Conservation (phyloP, 2,888 invertebrate species). For the Eristalinus sepulchralis region DNA sequence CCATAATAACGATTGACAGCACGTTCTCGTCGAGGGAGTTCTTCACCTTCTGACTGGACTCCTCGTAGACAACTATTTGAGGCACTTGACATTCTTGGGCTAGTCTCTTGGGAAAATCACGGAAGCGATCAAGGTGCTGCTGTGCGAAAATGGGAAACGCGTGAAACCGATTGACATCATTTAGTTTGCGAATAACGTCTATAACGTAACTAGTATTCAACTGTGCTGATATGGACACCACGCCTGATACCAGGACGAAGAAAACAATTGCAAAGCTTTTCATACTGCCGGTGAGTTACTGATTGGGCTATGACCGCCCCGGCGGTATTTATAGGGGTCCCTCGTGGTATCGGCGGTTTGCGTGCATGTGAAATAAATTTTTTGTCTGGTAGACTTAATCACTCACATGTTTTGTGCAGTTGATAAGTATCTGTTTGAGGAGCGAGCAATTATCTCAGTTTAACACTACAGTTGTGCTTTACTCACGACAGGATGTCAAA, state of each 20-base stretch:
- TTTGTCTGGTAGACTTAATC: background rate
- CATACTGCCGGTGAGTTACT: slow-evolving; percentile 21
- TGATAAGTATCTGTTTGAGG: background rate
- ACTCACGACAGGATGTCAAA: background rate
- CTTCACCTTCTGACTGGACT: slow-evolving; percentile 5
- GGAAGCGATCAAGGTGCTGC: background rate
- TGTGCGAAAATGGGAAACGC: slow-evolving; percentile 35
- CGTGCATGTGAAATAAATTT: background rate
- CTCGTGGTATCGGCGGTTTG: background rate
- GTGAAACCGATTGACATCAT: slow-evolving; percentile 12
- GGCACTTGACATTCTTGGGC: slow-evolving; percentile 1
- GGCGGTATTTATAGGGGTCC: background rate
- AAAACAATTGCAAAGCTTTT: background rate
- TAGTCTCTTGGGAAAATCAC: slow-evolving; percentile 12
- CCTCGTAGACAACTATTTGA: slow-evolving; percentile 2
- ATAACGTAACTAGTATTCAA: slow-evolving; percentile 41
- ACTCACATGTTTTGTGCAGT: background rate
- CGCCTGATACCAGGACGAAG: background rate
- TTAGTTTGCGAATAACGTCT: slow-evolving; percentile 6
- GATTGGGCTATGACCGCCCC: background rate
- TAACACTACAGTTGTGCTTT: too few relatives aligned
- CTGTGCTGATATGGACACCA: background rate
- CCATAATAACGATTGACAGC: slow-evolving; percentile 34
- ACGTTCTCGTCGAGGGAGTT: background rate
- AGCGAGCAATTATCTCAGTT: background rate